Conservation (phyloP, 2,888 invertebrate species). For the Tipula lateralis region DNA sequence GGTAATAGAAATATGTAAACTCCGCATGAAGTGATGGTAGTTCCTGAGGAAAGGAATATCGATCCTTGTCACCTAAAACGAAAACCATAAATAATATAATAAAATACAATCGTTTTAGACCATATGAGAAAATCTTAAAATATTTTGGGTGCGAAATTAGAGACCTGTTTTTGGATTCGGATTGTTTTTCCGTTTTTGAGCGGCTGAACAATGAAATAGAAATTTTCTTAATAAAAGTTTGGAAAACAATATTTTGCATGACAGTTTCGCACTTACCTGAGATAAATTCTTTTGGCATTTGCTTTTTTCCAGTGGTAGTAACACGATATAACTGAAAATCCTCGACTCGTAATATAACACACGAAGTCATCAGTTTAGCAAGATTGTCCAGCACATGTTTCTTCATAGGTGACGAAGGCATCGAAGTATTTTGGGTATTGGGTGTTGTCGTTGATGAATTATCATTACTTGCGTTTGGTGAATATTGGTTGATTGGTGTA, state of each 20-base stretch:
- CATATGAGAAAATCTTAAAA: slow-evolving; percentile 24
- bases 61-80: slow-evolving; percentile 63
- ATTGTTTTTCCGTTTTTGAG: slow-evolving; percentile 55
- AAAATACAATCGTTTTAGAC: slow-evolving; percentile 20
- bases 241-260: no score
- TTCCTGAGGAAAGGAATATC: slow-evolving; percentile 81
- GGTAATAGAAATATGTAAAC: slow-evolving; percentile 94
- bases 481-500: background rate
- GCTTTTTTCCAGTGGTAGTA: slow-evolving; percentile 68
- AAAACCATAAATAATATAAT: slow-evolving; percentile 32
- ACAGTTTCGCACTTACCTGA: slow-evolving; percentile 54
- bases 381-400: slow-evolving; percentile 67
- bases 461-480: background rate
- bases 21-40: slow-evolving; percentile 92
- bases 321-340: slow-evolving; percentile 87
- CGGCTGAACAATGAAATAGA: slow-evolving; percentile 46
- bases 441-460: slow-evolving; percentile 33
- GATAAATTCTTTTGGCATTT: slow-evolving; percentile 74
- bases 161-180: slow-evolving; percentile 36
- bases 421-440: slow-evolving; percentile 37
- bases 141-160: background rate
- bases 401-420: slow-evolving; percentile 55
- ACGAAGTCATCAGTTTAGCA: slow-evolving; percentile 86
- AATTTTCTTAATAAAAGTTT: background rate
- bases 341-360: slow-evolving; percentile 81